Evolutionary conservation across 2,113 vertebrate species (phyloP).

Genomic region (Alethe castanea): DNA sequence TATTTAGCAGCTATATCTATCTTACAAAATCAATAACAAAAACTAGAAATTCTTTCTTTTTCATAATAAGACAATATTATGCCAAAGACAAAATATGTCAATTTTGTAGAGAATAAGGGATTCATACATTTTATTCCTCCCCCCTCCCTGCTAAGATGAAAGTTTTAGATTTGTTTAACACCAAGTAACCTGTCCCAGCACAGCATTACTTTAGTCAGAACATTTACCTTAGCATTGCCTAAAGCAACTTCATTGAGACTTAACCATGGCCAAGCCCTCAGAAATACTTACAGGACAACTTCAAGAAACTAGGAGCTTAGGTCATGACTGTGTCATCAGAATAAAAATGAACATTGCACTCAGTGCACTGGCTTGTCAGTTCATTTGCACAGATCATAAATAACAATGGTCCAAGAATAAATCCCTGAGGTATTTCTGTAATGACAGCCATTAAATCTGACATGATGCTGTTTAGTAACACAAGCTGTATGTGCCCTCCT

Average conservation of each 20-base stretch:
- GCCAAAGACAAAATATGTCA: background rate
- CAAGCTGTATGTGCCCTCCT: constrained; percentile 68
- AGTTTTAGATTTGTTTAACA: background rate
- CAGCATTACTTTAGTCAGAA: background rate
- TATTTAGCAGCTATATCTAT: background rate
- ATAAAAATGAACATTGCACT: constrained; percentile 46
- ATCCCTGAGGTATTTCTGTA: constrained; percentile 73
- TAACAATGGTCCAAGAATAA: constrained; percentile 69
- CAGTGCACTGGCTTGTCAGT: constrained; percentile 66
- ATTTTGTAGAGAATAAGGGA: background rate
- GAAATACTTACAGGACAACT: background rate
- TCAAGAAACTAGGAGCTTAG: background rate
- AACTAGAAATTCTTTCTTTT: background rate
- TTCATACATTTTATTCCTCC: background rate
- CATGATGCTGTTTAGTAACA: constrained; percentile 76
- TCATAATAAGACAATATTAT: background rate
- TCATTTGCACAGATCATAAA: constrained; percentile 75
- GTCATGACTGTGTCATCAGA: constrained; percentile 48
- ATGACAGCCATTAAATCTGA: constrained; percentile 80
- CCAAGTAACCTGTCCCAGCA: background rate
- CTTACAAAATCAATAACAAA: background rate
- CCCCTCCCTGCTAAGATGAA: fast-evolving
- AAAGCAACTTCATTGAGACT: background rate
- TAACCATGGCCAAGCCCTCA: constrained; percentile 19
- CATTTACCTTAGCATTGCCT: background rate